Evolutionary conservation across 2,888 invertebrate species (phyloP), one percentile per base, ranked within the genome.

Genomic region (Pseudanteris insignis): DNA sequence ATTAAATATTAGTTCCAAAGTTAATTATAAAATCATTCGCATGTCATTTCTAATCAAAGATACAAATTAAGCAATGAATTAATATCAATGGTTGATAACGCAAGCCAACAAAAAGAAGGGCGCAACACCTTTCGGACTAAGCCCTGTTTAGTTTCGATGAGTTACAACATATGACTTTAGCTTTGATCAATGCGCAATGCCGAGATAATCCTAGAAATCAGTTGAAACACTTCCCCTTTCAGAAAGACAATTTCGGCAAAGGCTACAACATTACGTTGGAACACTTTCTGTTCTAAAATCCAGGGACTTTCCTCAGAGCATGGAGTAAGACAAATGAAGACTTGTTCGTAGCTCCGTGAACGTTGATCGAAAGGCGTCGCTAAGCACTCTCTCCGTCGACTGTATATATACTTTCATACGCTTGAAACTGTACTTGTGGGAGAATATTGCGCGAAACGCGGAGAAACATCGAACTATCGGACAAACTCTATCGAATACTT

Each of bases 271-370:
- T 70, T 59, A 70, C 65, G 75, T 81, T 76, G 76, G 73, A 81
- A 73, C 82, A 83, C 82, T 83, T 75, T 81, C 83, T 83, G 81
- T 78, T 81, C 70, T n/a, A 71, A 64, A 75, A 78, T 83, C 83
- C 82, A 82, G 80, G 82, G 83, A 83, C 83, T 81, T 83, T 83
- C 81, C 83, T 75, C 83, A 79, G 80, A 82, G 81, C 73, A n/a
- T n/a, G 37, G 15, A 33, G 70, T 75, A 76, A 78, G 76, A 81
- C 76, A 76, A 47, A 28, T 1, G 9, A 33, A 47, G 47, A 36
- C 51, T 53, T 51, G 59, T 47, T 8, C 51, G 51, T 18, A 47
- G 41, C 51, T 59, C 59, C 59, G 59, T 14, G 2, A 14, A 41
- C 10, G 47, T 41, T 59, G 46, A 2, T 59, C 51, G 51, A 53